phyloP scores from a whole-genome alignment of 2,888 invertebrate species.

The Dimorphilus gyrociliatus region DNA sequence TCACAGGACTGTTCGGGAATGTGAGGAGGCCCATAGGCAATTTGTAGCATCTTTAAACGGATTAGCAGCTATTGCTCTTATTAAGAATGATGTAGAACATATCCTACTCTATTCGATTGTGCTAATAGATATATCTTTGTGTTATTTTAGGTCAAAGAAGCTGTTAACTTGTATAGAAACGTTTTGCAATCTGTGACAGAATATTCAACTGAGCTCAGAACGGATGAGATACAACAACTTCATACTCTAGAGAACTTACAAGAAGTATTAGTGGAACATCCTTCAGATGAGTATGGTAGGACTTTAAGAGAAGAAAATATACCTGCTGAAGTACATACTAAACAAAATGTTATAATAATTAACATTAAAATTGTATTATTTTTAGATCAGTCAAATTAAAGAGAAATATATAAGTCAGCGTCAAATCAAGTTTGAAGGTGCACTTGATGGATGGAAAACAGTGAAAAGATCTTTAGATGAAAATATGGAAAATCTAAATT shows the following conservation, averaged over 20 bases:
- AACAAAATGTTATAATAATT: too few relatives aligned
- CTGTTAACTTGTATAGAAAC: slow-evolving; percentile 47
- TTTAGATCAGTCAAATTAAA: too few relatives aligned
- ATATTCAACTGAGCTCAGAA: slow-evolving; percentile 31
- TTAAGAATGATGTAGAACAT: slow-evolving; percentile 39
- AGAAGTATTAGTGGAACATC: slow-evolving; percentile 34
- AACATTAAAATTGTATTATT: too few relatives aligned
- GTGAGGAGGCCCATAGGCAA: slow-evolving; percentile 48
- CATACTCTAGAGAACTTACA: slow-evolving; percentile 52
- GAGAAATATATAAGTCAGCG: too few relatives aligned
- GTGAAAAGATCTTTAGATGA: too few relatives aligned
- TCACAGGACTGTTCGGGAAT: slow-evolving; percentile 44
- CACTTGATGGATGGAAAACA: too few relatives aligned
- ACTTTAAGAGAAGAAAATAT: too few relatives aligned
- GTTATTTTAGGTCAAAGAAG: slow-evolving; percentile 27
- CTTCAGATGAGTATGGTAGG: too few relatives aligned
- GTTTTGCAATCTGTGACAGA: slow-evolving; percentile 42
- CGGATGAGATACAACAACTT: slow-evolving; percentile 51
- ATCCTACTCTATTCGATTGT: neutral
- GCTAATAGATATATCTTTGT: neutral
- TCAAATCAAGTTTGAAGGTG: too few relatives aligned
- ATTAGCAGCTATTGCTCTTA: slow-evolving; percentile 48
- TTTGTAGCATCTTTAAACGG: slow-evolving; percentile 52
- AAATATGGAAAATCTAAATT: too few relatives aligned
- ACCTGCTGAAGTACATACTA: too few relatives aligned